Conservation (phyloP, 2,113 vertebrate species). For the Oxygymnocypris stewartii region DNA sequence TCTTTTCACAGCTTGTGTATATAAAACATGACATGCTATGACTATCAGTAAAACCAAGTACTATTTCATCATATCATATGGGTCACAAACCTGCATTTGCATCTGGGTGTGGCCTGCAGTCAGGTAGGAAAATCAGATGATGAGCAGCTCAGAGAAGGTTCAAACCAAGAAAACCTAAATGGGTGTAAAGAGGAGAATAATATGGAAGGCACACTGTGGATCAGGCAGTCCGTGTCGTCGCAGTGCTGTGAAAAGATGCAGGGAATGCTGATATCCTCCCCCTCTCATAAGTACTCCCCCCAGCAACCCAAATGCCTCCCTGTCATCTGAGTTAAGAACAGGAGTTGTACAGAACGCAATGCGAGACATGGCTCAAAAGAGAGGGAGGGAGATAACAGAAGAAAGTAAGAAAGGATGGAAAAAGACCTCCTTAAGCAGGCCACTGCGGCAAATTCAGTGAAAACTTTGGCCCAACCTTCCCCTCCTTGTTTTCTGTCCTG, state of each 20-base stretch:
- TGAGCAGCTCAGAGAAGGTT: not conserved
- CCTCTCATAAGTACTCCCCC: constrained; percentile 31
- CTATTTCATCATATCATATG: not conserved
- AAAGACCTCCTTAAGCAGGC: not conserved
- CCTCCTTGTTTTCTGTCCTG: constrained; percentile 32
- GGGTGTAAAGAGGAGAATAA: not conserved
- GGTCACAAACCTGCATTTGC: constrained; percentile 11
- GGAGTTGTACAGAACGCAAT: not conserved
- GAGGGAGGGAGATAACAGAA: constrained; percentile 39
- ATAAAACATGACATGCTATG: constrained; percentile 4
- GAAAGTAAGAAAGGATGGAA: not conserved
- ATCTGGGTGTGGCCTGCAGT: constrained; percentile 3
- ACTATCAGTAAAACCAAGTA: not conserved
- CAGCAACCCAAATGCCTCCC: constrained; percentile 45
- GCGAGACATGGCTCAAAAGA: not conserved
- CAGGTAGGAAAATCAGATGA: constrained; percentile 12
- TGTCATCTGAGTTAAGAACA: not conserved
- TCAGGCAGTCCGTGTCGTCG: not conserved
- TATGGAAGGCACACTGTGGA: not conserved
- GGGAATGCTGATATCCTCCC: constrained; percentile 1
- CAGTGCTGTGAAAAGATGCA: constrained; percentile 18
- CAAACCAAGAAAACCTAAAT: not conserved
- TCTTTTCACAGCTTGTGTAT: constrained; percentile 98
- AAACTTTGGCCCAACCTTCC: constrained; percentile 31
- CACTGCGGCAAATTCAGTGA: constrained; percentile 37